These are phyloP conservation scores for Pristionchus arcanus DNA, from an alignment of 2,888 invertebrate species.

Conservation along the genomic window DNA sequence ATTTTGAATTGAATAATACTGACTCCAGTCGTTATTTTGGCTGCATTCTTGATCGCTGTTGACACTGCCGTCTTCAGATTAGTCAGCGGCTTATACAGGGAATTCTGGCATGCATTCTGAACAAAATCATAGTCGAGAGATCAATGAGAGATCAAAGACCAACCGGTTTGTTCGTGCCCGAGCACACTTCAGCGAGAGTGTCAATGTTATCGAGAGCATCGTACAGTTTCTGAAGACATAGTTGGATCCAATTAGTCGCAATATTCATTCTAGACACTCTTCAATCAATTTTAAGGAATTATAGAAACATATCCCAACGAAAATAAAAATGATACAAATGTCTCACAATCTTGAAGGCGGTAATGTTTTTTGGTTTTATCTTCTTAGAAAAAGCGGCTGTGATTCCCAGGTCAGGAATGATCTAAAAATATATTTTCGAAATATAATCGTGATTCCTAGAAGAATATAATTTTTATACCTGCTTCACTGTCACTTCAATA, in stretches of 20 bases:
- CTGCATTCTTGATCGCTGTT: neutral
- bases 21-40: neutral
- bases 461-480: neutral
- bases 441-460: neutral
- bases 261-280: neutral
- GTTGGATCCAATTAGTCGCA: neutral
- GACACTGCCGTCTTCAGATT: neutral
- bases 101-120: constrained; percentile 23
- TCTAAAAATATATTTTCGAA: neutral
- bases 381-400: neutral
- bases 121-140: neutral
- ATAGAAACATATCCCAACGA: neutral
- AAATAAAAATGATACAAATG: neutral
- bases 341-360: constrained; percentile 9
- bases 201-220: neutral
- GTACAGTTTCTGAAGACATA: neutral
- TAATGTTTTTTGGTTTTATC: constrained; percentile 25
- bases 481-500: neutral
- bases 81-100: constrained; percentile 8
- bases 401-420: constrained; percentile 7
- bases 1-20: neutral
- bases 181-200: neutral
- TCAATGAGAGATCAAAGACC: neutral
- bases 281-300: neutral
- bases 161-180: constrained; percentile 25